A percentile compares a stretch with the other conserved stretches of the same genome.
These are phyloP conservation scores for Nephrotoma appendiculata DNA, from an alignment of 2,888 invertebrate species.

Conservation along the genomic window DNA sequence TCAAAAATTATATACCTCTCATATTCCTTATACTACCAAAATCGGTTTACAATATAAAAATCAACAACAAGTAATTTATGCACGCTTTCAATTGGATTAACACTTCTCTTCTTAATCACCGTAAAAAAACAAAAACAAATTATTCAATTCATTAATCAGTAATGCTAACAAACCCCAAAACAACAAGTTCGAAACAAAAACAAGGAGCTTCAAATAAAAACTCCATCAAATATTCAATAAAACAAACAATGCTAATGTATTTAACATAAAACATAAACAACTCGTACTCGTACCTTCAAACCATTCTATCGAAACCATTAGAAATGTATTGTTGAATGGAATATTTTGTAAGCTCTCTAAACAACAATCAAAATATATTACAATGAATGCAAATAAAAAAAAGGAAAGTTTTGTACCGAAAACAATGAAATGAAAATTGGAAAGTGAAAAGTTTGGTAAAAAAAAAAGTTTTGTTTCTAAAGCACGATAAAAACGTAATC, in stretches of 20 bases:
- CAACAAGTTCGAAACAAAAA: background rate
- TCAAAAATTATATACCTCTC: no score
- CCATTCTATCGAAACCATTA: background rate
- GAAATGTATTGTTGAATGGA: background rate
- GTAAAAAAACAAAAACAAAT: background rate
- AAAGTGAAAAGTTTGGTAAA: background rate
- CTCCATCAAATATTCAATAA: background rate
- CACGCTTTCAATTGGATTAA: background rate
- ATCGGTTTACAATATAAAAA: no score
- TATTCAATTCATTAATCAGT: background rate
- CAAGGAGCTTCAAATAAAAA: background rate
- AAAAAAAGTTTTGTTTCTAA: background rate
- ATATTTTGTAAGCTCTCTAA: background rate
- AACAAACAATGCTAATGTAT: background rate
- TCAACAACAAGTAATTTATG: no score
- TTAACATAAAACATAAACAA: background rate
- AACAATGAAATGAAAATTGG: background rate
- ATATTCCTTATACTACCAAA: no score
- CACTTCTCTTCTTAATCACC: background rate
- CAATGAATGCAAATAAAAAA: background rate
- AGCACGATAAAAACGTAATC: background rate
- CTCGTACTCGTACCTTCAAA: background rate
- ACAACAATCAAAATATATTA: background rate
- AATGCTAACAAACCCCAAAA: no score
- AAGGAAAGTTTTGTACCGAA: background rate